A percentile compares a stretch with the other conserved stretches of the same genome.
phyloP scores from a whole-genome alignment of 37 sponge, comb jelly and placozoan species.

The Geodia barretti region DNA sequence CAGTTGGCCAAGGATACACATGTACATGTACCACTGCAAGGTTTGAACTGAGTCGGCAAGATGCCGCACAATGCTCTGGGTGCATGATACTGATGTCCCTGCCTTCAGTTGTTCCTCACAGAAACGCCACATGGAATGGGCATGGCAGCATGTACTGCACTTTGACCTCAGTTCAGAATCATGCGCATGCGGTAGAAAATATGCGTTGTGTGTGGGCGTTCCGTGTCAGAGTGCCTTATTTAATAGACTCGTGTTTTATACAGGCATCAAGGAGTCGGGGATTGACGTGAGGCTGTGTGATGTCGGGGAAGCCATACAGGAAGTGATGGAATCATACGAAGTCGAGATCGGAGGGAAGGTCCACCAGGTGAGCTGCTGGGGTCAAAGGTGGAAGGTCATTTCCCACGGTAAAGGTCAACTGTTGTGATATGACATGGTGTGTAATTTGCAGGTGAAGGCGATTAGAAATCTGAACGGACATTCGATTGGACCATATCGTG shows the following conservation, averaged over 20 bases:
- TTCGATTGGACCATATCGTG: slow-evolving; percentile 83
- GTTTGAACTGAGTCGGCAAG: not conserved
- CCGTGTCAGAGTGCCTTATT: no score
- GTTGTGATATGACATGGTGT: no score
- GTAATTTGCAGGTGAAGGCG: slow-evolving; percentile 49
- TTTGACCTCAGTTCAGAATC: no score
- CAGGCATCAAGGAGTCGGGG: slow-evolving; percentile 87
- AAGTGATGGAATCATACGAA: slow-evolving; percentile 98
- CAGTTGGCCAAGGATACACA: no score
- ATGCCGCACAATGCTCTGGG: not conserved
- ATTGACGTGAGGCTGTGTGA: slow-evolving; percentile 97
- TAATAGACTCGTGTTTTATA: no score
- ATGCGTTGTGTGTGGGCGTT: no score
- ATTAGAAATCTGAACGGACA: slow-evolving; percentile 81
- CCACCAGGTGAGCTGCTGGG: slow-evolving; percentile 57
- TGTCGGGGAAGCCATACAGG: slow-evolving; percentile 95
- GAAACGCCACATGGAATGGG: no score
- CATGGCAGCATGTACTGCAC: no score
- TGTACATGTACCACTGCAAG: not conserved
- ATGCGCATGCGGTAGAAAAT: no score
- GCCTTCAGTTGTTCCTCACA: no score
- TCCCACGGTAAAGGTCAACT: not conserved
- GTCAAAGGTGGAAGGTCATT: slow-evolving; percentile 56
- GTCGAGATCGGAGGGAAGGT: slow-evolving; percentile 94
- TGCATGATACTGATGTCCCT: no score